Conservation (phyloP, 2,888 invertebrate species). For the Marronus borbonicus region DNA sequence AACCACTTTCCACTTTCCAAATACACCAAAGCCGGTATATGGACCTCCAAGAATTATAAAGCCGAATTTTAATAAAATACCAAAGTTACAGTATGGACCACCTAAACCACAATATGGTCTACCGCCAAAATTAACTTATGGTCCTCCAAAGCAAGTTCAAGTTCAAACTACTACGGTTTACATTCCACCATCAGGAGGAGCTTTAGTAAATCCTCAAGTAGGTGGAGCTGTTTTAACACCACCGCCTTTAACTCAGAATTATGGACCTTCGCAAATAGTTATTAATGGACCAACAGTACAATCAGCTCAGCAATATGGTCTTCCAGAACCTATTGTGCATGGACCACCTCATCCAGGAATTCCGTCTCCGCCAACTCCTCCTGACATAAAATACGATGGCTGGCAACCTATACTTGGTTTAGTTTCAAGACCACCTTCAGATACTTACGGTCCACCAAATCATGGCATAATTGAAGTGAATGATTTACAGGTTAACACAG, state of each 20-base stretch:
- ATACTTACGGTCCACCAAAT: slow-evolving; percentile 63
- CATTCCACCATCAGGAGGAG: slow-evolving; percentile 51
- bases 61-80: slow-evolving; percentile 65
- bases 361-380: slow-evolving; percentile 83
- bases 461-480: slow-evolving; percentile 63
- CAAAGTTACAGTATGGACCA: slow-evolving; percentile 59
- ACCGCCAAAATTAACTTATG: slow-evolving; percentile 70
- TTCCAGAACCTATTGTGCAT: slow-evolving; percentile 71
- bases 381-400: slow-evolving; percentile 85
- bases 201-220: slow-evolving; percentile 50
- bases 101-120: slow-evolving; percentile 65
- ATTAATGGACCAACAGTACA: slow-evolving; percentile 30
- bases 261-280: slow-evolving; percentile 61
- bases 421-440: slow-evolving; percentile 65
- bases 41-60: slow-evolving; percentile 68
- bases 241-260: slow-evolving; percentile 61
- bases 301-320: slow-evolving; percentile 66
- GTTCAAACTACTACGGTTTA: slow-evolving; percentile 55
- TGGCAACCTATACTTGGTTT: slow-evolving; percentile 90
- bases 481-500: slow-evolving; percentile 67
- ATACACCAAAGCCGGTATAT: slow-evolving; percentile 70
- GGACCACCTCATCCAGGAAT: slow-evolving; percentile 79
- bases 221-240: slow-evolving; percentile 67
- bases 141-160: slow-evolving; percentile 68
- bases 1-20: slow-evolving; percentile 66